Percentiles rank a stretch among this genome's conserved stretches.
Conservation (phyloP, 2,797 vertebrate species). For the Octomys mimax region DNA sequence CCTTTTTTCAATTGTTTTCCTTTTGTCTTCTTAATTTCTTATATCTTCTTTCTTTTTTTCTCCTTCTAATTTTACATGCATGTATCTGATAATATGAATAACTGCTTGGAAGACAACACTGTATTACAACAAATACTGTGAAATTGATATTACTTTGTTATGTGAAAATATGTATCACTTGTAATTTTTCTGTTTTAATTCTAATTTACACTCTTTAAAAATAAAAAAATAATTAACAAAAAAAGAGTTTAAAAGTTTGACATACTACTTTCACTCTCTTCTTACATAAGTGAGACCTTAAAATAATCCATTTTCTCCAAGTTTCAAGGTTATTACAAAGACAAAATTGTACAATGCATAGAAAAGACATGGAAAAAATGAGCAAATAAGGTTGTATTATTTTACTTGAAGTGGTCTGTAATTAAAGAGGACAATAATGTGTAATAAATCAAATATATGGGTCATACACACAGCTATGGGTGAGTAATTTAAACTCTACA, state of each 20-base stretch:
- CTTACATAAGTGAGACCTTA: neutral
- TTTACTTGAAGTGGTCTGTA: slow-evolving; percentile 21
- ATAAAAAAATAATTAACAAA: no score
- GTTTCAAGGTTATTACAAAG: slow-evolving; percentile 57
- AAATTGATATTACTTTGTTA: no score
- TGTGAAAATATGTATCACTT: no score
- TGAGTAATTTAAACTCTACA: neutral
- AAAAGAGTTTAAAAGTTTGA: neutral
- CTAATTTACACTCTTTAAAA: no score
- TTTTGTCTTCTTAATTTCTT: no score
- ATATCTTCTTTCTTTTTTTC: no score
- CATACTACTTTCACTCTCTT: neutral
- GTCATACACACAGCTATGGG: neutral
- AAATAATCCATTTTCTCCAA: neutral
- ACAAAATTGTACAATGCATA: neutral
- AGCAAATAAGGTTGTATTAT: neutral
- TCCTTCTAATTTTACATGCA: no score
- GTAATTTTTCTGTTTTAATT: no score
- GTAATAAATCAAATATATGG: slow-evolving; percentile 25
- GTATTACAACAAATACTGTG: no score
- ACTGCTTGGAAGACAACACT: no score
- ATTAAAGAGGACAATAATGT: slow-evolving; percentile 46
- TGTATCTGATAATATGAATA: no score
- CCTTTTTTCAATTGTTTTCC: no score
- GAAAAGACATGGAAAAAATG: slow-evolving; percentile 30